Conservation (phyloP, 2,888 invertebrate genomes). For the Brachylomia viminalis region DNA sequence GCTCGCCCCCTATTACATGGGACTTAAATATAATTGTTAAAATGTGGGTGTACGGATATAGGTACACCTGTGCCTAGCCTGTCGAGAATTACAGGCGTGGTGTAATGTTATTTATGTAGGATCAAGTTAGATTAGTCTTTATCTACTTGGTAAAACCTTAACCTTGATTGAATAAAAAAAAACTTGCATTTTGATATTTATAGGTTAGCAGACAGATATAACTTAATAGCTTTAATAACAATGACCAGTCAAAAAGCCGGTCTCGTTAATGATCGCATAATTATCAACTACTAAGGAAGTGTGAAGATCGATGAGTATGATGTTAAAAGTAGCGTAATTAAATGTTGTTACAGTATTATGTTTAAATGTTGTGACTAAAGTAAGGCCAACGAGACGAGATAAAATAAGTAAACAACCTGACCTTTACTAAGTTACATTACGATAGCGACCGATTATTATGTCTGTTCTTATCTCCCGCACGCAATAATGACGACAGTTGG, state of each 20-base stretch:
- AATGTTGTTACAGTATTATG: background rate
- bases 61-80: too few relatives aligned
- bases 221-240: background rate
- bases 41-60: too few relatives aligned
- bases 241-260: background rate
- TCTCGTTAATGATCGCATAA: conserved; percentile 1
- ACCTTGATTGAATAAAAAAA: background rate
- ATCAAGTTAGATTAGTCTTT: background rate
- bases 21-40: too few relatives aligned
- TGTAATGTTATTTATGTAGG: background rate
- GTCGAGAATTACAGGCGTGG: background rate
- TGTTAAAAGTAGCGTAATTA: background rate
- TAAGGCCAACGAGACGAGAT: too few relatives aligned
- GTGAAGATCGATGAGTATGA: background rate
- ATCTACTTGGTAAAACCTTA: background rate
- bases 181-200: background rate
- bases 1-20: too few relatives aligned
- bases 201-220: background rate
- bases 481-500: too few relatives aligned
- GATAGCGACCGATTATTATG: too few relatives aligned
- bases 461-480: too few relatives aligned
- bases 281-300: too few relatives aligned
- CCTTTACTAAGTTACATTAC: too few relatives aligned
- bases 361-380: too few relatives aligned
- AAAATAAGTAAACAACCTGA: too few relatives aligned